Evolutionary conservation across 2,888 invertebrate species (phyloP), one percentile per base, ranked within the genome.

Genomic region (Eurois occulta): DNA sequence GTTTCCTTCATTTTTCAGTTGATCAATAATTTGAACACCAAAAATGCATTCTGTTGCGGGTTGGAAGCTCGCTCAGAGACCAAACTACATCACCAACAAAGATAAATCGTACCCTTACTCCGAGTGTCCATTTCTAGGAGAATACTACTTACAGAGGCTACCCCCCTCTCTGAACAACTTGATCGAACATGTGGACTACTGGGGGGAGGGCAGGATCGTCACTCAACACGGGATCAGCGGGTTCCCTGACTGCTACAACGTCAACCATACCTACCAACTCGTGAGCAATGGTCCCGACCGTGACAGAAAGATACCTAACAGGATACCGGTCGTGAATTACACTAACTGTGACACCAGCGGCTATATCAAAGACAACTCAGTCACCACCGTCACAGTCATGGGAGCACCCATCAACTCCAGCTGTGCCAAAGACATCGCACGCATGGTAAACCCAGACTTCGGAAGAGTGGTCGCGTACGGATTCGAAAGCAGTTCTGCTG

Each of bases 171-270:
- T 58, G 1, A 76, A 83, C 0, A 48, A 80, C 5, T 70, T 91
- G 6, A 77, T 93, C 7, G 89, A 92, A 5, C 91, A 90, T 70
- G 90, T 94, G 1, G 93, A 93, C 83, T 94, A 94, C 62, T 94
- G 93, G 93, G 93, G 94, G 5, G 93, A 93, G 74, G 94, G 93
- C 0, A 89, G 85, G 71, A 89, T 93, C 2, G 74, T 74, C 0
- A 52, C 84, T 1, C n/a, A 75, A 7, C 68, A 43, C 0, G 91
- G 89, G 0, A 68, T 48, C 32, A 92, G 90, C 38, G 93, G 93
- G 1, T 93, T 91, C 76, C 6, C 85, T 0, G 84, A 92, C 68
- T 91, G 92, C 55, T 94, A 92, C 72, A 93, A 93, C 41, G 91
- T 94, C 7, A 94, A 94, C 77, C 91, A 92, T 69, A 83, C 88